A percentile compares a stretch with the other conserved stretches of the same genome.
phyloP scores from a whole-genome alignment of 2,888 invertebrate species.

The Pediacus dermestoides region DNA sequence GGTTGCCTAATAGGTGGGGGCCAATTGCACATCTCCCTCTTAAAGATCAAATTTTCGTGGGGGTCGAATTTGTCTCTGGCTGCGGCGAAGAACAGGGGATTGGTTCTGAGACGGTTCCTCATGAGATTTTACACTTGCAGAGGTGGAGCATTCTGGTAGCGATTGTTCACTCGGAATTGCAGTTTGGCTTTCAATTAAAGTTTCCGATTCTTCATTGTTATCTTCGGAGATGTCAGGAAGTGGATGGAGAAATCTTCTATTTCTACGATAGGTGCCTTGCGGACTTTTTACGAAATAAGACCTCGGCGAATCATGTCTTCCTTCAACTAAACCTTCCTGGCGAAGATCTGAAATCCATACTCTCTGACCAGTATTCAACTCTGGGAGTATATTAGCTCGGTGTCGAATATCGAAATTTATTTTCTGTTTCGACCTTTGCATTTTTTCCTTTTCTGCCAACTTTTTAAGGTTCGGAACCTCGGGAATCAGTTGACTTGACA shows the following conservation, averaged over 20 bases:
- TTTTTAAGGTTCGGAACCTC: neutral
- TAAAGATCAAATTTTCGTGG: slow-evolving; percentile 3
- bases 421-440: slow-evolving; percentile 6
- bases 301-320: slow-evolving; percentile 9
- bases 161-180: no score
- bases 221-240: neutral
- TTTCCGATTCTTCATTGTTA: neutral
- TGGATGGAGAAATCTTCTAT: slow-evolving; percentile 1
- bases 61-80: slow-evolving; percentile 7
- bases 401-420: slow-evolving; percentile 9
- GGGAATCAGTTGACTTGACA: slow-evolving; percentile 10
- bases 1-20: no score
- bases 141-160: no score
- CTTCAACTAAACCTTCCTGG: slow-evolving; percentile 16
- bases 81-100: slow-evolving; percentile 5
- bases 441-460: slow-evolving; percentile 9
- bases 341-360: slow-evolving; percentile 31
- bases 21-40: slow-evolving; percentile 7
- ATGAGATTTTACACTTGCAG: no score
- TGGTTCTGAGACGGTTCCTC: no score
- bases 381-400: slow-evolving; percentile 8
- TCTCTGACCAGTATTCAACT: slow-evolving; percentile 18
- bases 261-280: slow-evolving; percentile 7
- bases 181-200: no score
- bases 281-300: slow-evolving; percentile 17